Evolutionary conservation across 2,888 invertebrate species (phyloP).

Genomic region (Phengaris arion): DNA sequence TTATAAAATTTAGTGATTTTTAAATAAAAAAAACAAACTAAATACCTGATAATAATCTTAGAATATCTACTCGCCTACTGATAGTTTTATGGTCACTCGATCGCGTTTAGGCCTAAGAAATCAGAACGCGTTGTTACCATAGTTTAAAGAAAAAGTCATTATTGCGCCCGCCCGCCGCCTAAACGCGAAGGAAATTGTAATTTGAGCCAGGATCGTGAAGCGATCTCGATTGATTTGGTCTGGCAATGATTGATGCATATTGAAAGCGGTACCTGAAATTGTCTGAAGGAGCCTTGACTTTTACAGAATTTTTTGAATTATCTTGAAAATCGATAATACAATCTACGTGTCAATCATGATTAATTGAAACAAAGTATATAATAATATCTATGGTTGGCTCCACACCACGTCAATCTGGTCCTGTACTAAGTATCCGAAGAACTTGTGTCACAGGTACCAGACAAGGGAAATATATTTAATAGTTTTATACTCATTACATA

Average conservation of each 20-base stretch:
- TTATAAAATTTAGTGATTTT: background rate
- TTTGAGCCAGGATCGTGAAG: conserved; percentile 20
- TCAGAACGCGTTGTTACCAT: background rate
- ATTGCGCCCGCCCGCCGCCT: background rate
- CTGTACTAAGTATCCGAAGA: too few species aligned
- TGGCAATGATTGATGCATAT: conserved; percentile 19
- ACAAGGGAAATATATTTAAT: too few species aligned
- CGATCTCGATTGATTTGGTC: conserved; percentile 22
- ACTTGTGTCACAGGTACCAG: too few species aligned
- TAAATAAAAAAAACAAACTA: background rate
- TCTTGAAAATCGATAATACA: too few species aligned
- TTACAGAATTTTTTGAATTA: background rate
- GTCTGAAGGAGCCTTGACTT: background rate
- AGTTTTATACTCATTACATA: too few species aligned
- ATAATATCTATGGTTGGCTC: too few species aligned
- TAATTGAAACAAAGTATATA: too few species aligned
- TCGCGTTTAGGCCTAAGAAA: background rate
- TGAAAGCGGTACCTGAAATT: conserved; percentile 10
- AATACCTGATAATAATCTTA: background rate
- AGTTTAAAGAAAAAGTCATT: conserved; percentile 23
- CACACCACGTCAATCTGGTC: too few species aligned
- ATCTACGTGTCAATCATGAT: too few species aligned
- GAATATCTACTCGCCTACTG: background rate
- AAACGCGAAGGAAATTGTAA: conserved; percentile 14
- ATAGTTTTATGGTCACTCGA: background rate